phyloP scores from a whole-genome alignment of 2,888 invertebrate genomes.

The Hemaris fuciformis region DNA sequence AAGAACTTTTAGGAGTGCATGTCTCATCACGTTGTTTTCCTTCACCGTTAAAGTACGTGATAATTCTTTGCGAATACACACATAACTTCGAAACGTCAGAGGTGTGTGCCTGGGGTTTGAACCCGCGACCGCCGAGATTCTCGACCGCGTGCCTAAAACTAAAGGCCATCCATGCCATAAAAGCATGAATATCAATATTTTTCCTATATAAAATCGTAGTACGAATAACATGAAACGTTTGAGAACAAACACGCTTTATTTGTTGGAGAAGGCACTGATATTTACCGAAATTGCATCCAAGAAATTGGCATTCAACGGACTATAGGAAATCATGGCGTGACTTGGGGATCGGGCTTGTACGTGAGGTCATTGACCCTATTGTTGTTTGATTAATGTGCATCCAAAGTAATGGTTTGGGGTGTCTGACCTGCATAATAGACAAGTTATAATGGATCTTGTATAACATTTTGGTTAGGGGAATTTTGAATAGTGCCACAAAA shows the following conservation, averaged over 20 bases:
- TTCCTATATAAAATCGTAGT: not conserved
- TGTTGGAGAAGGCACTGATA: not conserved
- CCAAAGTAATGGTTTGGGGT: conserved; percentile 12
- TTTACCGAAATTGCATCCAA: conserved; percentile 4
- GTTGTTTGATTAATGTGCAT: conserved; percentile 25
- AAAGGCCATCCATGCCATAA: too few species aligned
- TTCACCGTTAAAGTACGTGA: too few species aligned
- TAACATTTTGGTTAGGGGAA: not conserved
- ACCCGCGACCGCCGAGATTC: too few species aligned
- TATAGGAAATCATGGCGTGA: conserved; percentile 15
- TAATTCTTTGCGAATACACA: too few species aligned
- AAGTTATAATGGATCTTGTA: conserved; percentile 12
- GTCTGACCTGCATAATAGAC: conserved; percentile 8
- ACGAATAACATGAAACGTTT: not conserved
- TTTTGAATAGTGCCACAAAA: not conserved
- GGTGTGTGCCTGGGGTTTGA: too few species aligned
- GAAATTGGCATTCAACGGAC: conserved; percentile 5
- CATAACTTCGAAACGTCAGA: too few species aligned
- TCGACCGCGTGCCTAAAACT: too few species aligned
- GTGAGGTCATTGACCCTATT: conserved; percentile 18
- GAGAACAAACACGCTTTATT: not conserved
- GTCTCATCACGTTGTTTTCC: too few species aligned
- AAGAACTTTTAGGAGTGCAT: too few species aligned
- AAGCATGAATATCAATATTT: too few species aligned
- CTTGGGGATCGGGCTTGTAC: conserved; percentile 7